Base-by-base conservation (phyloP, 2,888 invertebrate genomes). In the Teinopalpus imperialis region DNA sequence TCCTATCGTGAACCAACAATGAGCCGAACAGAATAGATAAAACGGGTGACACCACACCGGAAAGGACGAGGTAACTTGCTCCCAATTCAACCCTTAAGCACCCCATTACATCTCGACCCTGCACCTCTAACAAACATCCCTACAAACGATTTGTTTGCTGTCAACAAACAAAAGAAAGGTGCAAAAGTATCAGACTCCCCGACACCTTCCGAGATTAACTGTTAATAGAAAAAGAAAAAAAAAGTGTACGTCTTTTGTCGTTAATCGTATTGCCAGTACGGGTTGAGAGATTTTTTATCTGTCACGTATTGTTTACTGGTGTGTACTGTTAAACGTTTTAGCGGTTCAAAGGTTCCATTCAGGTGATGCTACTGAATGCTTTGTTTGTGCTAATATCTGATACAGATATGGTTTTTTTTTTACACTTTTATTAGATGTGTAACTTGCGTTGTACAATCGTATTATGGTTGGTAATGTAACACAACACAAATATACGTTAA, bases 81-180 rank as follows among this genome's bases (percentile, higher is more conserved):
- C 81, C 75, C 74, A 66, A 74, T 72, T 69, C 78, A 79, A 80
- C 83, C 82, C 85, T 76, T 73, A 67, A 81, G 70, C 75, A 78
- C 75, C 75, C 72, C 74, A 76, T 78, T 79, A 74, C 66, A 61
- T 63, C 54, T 62, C 75, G 70, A 78, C 79, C 81, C 77, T 70
- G 63, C 59, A 55, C 51, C 59, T 57, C n/a, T 18, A 31, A 9
- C 30, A 30, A 42, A 53, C 49, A 66, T 61, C 64, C 63, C 73
- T 78, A 78, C 79, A 81, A 82, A 85, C 85, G 81, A 87, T 88
- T 86, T 87, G 87, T 87, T 88, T 85, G 79, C 76, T 75, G 85
- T 81, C 83, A 83, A 76, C 78, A 77, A 77, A 87, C 83, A 87
- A 86, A 69, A 69, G 74, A 73, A 75, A 83, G 82, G 83, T 83